Evolutionary conservation across 2,113 vertebrate genomes (phyloP).

Genomic region (Anolis sagrei): DNA sequence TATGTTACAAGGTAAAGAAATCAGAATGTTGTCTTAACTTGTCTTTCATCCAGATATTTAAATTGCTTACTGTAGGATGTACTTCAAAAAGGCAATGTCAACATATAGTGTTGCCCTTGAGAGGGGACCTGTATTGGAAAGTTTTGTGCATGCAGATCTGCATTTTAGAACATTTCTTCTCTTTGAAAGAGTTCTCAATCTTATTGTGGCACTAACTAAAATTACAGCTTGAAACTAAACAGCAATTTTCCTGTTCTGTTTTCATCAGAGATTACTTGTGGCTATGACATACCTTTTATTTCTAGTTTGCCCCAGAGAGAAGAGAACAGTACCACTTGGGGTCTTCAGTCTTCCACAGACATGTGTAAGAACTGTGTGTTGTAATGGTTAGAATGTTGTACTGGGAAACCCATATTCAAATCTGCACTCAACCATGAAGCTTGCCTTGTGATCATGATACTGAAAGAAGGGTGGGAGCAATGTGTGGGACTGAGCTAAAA

Average conservation of each 20-base stretch:
- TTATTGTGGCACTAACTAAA: not conserved
- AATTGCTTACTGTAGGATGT: not conserved
- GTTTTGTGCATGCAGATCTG: not conserved
- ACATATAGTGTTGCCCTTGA: not conserved
- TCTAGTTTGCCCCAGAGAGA: not conserved
- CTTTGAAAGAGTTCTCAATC: not conserved
- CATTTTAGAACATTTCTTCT: not conserved
- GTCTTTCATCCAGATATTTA: not conserved
- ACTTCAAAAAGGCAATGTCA: not conserved
- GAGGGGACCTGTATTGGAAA: not conserved
- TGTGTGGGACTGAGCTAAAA: not conserved
- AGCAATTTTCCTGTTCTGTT: not conserved
- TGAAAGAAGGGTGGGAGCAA: not conserved
- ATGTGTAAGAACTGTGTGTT: not conserved
- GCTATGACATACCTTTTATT: not conserved
- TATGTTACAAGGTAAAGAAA: not conserved
- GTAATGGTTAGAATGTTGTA: not conserved
- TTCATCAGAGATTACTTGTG: not conserved
- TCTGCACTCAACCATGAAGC: not conserved
- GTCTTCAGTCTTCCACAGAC: not conserved
- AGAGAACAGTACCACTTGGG: not conserved
- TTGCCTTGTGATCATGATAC: not conserved
- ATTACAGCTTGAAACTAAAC: not conserved
- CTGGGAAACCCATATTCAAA: not conserved
- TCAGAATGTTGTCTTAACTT: too few species aligned